Evolutionary conservation across 2,797 vertebrate species (phyloP), one percentile per base, ranked within the genome.

Genomic region (Tarsius wallacei): DNA sequence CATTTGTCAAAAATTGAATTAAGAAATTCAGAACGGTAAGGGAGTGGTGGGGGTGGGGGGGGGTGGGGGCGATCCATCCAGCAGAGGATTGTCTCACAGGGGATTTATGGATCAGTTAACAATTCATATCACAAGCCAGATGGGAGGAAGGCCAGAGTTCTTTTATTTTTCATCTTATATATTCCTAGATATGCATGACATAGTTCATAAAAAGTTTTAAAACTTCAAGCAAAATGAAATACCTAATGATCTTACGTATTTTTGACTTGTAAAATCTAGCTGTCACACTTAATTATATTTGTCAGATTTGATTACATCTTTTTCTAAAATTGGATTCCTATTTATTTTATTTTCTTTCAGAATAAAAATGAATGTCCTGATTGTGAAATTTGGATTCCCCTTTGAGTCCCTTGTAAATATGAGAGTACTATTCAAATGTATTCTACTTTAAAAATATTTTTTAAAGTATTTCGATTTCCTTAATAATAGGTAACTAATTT

Each of bases 321-420:
- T 96, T 61, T 82, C 53, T 80, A 71, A 90, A 89, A 83, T 93
- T 89, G 14, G 16, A 61, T 93, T 91, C 36, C 61, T 89, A 21
- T 68, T 71, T 89, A 74, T 81, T 91, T 81, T 74, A 22, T 96
- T 94, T 92, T 77, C 19, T 96, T 96, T 91, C 64, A 64, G 78
- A 96, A 94, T 93, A 91, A 90, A 94, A 96, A 66, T 8, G 31
- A 91, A 89, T 61, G 70, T 84, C 53, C 64, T 95, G 47, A 86
- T 77, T 95, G 33, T 89, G 64, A 96, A 76, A 94, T 47, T 33
- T 47, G 68, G 49, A 57, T 83, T 93, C 19, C 36, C 11, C 42
- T 96, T 95, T 63, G 53, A 96, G 55, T 93, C 26, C 1, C 5
- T 86, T n/a, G 81, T 70, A 87, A 88, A 80, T 47, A 87, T 51